These are phyloP conservation scores for Aulostomus chinensis DNA, from an alignment of 2,797 vertebrate genomes.

Conservation along the genomic window DNA sequence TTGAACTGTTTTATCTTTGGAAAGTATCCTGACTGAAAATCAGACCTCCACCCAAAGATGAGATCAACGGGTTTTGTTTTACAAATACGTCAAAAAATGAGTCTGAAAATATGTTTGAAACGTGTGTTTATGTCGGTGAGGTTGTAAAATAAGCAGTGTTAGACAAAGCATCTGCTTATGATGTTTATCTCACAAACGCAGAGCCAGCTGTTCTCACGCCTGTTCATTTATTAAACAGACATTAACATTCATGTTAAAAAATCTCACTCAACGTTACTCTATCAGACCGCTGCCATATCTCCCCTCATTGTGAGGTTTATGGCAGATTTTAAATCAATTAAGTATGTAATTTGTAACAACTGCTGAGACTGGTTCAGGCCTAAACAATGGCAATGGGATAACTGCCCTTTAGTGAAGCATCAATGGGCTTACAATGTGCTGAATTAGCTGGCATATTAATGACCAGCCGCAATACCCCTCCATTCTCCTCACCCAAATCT, in stretches of 20 bases:
- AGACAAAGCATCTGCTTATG: constrained; percentile 43
- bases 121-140: constrained; percentile 19
- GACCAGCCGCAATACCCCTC: constrained; percentile 91
- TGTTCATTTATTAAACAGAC: constrained; percentile 62
- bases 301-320: constrained; percentile 79
- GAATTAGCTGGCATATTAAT: constrained; percentile 99
- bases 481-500: constrained; percentile 97
- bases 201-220: constrained; percentile 56
- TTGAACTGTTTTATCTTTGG: constrained; percentile 50
- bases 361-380: constrained; percentile 90
- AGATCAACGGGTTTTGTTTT: constrained; percentile 37
- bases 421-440: constrained; percentile 99
- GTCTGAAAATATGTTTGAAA: constrained; percentile 32
- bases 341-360: constrained; percentile 99
- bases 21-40: constrained; percentile 48
- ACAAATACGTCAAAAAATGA: constrained; percentile 40
- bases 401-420: constrained; percentile 98
- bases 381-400: constrained; percentile 98
- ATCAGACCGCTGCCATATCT: constrained; percentile 58
- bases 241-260: constrained; percentile 45
- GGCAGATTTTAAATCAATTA: constrained; percentile 91
- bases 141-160: constrained; percentile 37
- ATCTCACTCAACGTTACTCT: constrained; percentile 45
- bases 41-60: constrained; percentile 25
- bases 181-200: constrained; percentile 49